Base-by-base conservation (phyloP, 2,113 vertebrate genomes). In the Petrocephalus zakoni region DNA sequence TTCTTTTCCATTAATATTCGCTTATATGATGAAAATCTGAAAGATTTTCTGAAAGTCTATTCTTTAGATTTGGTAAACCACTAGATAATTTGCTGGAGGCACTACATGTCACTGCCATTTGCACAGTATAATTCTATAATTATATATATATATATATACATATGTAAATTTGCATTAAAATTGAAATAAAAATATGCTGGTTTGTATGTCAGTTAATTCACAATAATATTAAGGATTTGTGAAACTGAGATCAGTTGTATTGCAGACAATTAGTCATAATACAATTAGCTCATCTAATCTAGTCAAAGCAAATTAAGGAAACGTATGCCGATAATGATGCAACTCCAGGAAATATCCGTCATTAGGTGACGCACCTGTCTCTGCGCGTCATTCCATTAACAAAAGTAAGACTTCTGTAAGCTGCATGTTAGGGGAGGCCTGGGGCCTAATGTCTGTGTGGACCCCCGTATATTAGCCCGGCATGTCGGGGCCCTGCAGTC, bases 231-330 rank as follows among this genome's bases (percentile, higher is more conserved):
- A 92, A 93, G 90, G 87, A 91, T 91, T 87, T 89, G 89, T 86
- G 47, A 92, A 87, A 88, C 93, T 89, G 90, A 90, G 85, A 87
- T 93, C 94, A 94, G 92, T 94, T 94, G 94, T 92, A 90, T 91
- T 89, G 90, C 92, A 91, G 92, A 94, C 95, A 95, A 96, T 96
- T 95, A 94, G 92, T 93, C 91, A 93, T 94, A 53, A 94, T 94
- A 93, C 93, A 94, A 94, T 89, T 86, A 89, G 42, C 88, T 86
- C 87, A 88, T 85, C 93, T 93, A 94, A 95, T 96, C 93, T 94
- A 92, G 93, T 94, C 92, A 92, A 91, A 92, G 93, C 91, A 90
- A 92, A 95, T 95, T 95, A 95, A 95, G 95, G 94, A 94, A 95
- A 95, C 92, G 94, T 94, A 92, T 92, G 92, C 89, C 91, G 93